Conservation (phyloP, 2,797 vertebrate species). For the Girardinus metallicus region DNA sequence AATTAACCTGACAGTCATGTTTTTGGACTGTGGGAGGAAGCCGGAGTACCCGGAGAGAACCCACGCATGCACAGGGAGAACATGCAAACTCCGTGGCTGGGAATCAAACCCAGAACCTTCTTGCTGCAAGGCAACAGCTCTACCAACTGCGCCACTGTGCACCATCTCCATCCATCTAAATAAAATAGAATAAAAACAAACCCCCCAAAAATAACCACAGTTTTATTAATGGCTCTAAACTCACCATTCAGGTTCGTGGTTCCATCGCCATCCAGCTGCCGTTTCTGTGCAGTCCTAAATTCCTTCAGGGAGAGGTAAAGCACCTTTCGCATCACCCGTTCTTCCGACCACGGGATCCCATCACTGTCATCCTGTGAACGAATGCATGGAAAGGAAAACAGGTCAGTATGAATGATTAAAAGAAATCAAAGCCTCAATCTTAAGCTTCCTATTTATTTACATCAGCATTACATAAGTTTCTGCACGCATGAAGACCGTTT, state of each 20-base stretch:
- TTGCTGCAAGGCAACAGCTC: not conserved
- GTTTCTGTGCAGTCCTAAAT: conserved; percentile 97
- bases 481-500: not conserved
- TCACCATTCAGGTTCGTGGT: conserved; percentile 90
- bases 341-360: conserved; percentile 99
- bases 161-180: not conserved
- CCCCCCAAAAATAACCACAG: no score
- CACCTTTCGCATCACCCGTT: conserved; percentile 97
- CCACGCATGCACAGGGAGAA: no score
- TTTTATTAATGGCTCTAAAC: conserved; percentile 40
- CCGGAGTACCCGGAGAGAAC: no score
- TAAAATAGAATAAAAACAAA: not conserved
- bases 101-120: not conserved
- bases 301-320: conserved; percentile 99
- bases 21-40: no score
- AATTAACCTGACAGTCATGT: no score
- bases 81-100: no score
- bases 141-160: not conserved
- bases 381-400: conserved; percentile 22
- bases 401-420: conserved; percentile 13
- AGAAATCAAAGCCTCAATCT: not conserved
- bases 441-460: not conserved
- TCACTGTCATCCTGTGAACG: conserved; percentile 94
- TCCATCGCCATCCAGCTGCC: conserved; percentile 90
- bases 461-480: not conserved